phyloP scores from a whole-genome alignment of 2,113 vertebrate species.

The Vulpes vulpes region DNA sequence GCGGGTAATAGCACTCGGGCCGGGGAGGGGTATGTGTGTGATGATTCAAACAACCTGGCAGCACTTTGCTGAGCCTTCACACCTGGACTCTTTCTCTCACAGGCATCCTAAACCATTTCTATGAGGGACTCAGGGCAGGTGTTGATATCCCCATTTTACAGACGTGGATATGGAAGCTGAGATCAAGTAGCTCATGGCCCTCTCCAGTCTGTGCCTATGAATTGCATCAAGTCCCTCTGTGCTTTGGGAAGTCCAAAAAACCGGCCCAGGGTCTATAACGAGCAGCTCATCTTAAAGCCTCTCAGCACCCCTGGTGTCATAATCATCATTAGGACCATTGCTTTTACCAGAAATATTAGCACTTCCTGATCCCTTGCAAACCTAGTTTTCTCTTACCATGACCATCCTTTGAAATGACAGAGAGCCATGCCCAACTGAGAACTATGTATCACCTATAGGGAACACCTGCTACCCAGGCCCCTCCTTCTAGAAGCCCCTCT shows the following conservation, averaged over 20 bases:
- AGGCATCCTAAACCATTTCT: background rate
- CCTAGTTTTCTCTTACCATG: background rate
- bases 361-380: background rate
- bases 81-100: background rate
- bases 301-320: background rate
- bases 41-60: background rate
- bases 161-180: constrained; percentile 14
- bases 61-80: background rate
- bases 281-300: background rate
- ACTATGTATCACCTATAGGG: background rate
- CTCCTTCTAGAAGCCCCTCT: background rate
- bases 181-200: accelerated
- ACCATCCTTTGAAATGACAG: background rate
- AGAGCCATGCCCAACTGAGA: background rate
- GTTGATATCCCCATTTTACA: background rate
- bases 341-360: background rate
- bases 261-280: background rate
- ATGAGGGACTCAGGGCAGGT: background rate
- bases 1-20: background rate
- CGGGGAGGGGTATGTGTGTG: background rate
- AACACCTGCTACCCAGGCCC: background rate
- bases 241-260: background rate
- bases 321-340: background rate
- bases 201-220: background rate
- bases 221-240: background rate